A percentile compares a stretch with the other conserved stretches of the same genome.
Conservation (phyloP, 2,113 vertebrate genomes). For the Pycnonotus jocosus region DNA sequence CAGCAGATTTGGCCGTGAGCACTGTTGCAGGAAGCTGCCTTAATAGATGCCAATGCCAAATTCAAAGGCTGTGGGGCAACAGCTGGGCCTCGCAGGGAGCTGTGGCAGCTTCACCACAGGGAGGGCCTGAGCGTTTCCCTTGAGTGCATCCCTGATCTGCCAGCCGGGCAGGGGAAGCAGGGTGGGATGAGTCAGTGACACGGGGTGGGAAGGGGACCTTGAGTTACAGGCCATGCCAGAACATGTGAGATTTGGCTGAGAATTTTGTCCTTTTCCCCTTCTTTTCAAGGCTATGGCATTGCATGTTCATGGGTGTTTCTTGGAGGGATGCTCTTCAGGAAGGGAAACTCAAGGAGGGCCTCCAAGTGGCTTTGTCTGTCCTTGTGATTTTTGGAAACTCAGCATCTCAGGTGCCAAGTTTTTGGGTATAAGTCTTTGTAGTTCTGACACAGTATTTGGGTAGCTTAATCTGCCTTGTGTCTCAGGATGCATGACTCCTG, state of each 20-base stretch:
- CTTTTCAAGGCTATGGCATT: neutral
- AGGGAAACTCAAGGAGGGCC: neutral
- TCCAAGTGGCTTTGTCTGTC: neutral
- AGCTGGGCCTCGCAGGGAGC: accelerated
- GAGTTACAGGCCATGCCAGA: neutral
- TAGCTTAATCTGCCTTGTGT: neutral
- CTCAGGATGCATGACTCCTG: neutral
- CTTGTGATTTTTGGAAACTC: neutral
- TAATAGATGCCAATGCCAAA: neutral
- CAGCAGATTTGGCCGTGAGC: neutral
- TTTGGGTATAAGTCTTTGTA: neutral
- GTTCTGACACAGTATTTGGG: accelerated
- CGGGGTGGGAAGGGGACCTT: accelerated
- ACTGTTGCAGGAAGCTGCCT: neutral
- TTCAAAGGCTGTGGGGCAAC: neutral
- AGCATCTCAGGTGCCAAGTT: neutral
- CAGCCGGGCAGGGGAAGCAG: neutral
- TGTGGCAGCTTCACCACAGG: neutral
- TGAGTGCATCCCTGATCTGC: neutral
- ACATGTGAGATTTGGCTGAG: neutral
- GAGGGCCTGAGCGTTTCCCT: neutral
- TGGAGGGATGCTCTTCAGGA: neutral
- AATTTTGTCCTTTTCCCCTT: neutral
- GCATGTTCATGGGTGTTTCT: accelerated
- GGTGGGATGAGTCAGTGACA: neutral